Evolutionary conservation across 2,888 invertebrate species (phyloP), one percentile per base, ranked within the genome.

Genomic region (Morinoia aosen): DNA sequence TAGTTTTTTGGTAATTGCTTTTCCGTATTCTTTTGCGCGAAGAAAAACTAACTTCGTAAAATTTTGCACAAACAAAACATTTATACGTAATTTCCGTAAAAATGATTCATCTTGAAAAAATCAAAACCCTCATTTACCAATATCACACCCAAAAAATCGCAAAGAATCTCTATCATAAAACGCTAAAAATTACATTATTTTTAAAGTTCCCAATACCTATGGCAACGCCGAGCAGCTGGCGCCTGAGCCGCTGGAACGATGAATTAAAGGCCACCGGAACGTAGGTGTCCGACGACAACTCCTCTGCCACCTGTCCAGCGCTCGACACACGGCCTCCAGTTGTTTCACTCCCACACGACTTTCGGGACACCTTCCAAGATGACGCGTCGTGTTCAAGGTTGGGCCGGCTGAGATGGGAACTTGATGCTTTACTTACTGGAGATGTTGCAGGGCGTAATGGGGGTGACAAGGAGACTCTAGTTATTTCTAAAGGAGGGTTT

Each of bases 211-310:
- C 5, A 64, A 48, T 95, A 95, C 95, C 95, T 40, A 95, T 61
- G 25, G 58, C 56, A 94, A 76, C 95, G n/a, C 64, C 56, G 19
- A 95, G 88, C 33, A 96, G 96, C 90, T 96, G 96, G 33, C 91
- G 95, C 16, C 96, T 64, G 12, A 96, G 91, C 33, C 96, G 58
- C 88, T 96, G 96, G 95, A 96, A 96, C 0, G 96, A 95, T n/a
- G 96, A 95, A 64, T 96, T 96, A 93, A 95, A 95, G 19, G 96
- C 95, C 16, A 96, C 95, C 19, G 96, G 96, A 64, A 95, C 94
- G 91, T 95, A 96, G 11, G 96, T 96, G 48, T 96, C 96, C 33
- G 95, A 94, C 10, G 95, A 88, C 39, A 96, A 94, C 88, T 96
- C 96, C 90, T 96, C 96, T 10, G 96, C 95, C 57, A 95, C 76